phyloP scores from a whole-genome alignment of 2,888 invertebrate species.

The Aporophyla lueneburgensis region DNA sequence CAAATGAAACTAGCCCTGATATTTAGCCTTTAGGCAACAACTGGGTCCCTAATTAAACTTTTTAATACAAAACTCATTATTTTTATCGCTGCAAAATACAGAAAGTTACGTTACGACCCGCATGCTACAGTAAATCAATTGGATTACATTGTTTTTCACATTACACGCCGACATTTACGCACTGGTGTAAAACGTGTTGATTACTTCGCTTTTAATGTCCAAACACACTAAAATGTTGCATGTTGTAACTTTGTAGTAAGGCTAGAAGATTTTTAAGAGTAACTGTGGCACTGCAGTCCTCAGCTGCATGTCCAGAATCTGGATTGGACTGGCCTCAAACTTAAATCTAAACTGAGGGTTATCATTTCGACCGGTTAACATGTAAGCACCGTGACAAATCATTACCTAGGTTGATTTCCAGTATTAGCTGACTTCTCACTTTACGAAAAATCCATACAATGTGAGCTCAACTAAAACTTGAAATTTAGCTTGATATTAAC shows the following conservation, averaged over 20 bases:
- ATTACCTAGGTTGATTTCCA: too few relatives aligned
- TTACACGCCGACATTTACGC: not conserved
- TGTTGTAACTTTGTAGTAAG: not conserved
- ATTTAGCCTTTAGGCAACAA: not conserved
- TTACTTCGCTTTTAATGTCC: not conserved
- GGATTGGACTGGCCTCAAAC: not conserved
- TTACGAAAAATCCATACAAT: too few relatives aligned
- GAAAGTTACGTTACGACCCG: constrained; percentile 34
- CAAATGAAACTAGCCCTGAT: constrained; percentile 13
- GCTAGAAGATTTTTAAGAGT: not conserved
- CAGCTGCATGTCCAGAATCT: not conserved
- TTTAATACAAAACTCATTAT: not conserved
- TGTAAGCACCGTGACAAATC: too few relatives aligned
- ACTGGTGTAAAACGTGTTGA: not conserved
- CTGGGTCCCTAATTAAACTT: not conserved
- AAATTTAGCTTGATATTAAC: too few relatives aligned
- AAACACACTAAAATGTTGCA: not conserved
- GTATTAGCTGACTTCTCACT: too few relatives aligned
- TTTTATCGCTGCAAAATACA: constrained; percentile 8
- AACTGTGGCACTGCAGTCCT: not conserved
- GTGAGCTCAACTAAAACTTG: too few relatives aligned
- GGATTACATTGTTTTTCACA: constrained; percentile 21
- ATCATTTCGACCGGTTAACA: too few relatives aligned
- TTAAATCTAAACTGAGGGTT: too few relatives aligned
- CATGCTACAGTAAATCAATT: constrained; percentile 27